Percentiles rank a stretch among this genome's conserved stretches.
Conservation (phyloP, 2,888 invertebrate genomes). For the Eupeodes latifasciatus region DNA sequence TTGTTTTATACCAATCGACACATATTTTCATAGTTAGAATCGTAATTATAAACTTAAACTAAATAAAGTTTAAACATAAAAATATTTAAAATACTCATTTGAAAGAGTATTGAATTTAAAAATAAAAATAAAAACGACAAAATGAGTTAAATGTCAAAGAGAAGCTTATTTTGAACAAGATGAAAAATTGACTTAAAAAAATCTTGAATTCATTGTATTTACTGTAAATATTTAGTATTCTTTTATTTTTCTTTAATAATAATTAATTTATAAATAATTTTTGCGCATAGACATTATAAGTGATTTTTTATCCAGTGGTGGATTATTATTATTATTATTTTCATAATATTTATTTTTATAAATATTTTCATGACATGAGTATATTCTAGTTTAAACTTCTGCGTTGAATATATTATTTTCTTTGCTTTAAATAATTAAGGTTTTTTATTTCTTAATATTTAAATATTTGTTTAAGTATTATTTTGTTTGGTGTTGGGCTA, state of each 20-base stretch:
- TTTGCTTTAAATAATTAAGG: conserved; percentile 46
- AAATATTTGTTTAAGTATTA: conserved; percentile 13
- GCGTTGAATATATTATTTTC: conserved; percentile 41
- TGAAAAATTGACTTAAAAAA: not conserved
- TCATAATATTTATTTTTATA: conserved; percentile 48
- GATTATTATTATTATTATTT: conserved; percentile 34
- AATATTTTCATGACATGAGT: conserved; percentile 77
- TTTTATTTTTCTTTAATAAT: not conserved
- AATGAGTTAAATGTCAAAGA: conserved; percentile 14
- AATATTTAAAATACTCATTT: conserved; percentile 58
- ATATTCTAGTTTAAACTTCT: conserved; percentile 81
- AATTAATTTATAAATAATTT: conserved; percentile 36
- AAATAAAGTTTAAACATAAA: conserved; percentile 18
- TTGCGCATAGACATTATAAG: conserved; percentile 77
- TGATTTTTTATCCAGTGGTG: conserved; percentile 79
- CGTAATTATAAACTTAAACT: conserved; percentile 20
- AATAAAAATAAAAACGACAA: not conserved
- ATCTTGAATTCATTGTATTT: conserved; percentile 78
- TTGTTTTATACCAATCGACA: conserved; percentile 46
- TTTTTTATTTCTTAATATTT: not conserved
- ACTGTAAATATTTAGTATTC: conserved; percentile 69
- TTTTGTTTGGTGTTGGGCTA: conserved; percentile 66
- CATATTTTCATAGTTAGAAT: conserved; percentile 31
- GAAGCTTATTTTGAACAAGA: not conserved
- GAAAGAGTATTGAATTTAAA: not conserved